phyloP scores from a whole-genome alignment of 2,797 vertebrate genomes.

The Ceryle rudis region DNA sequence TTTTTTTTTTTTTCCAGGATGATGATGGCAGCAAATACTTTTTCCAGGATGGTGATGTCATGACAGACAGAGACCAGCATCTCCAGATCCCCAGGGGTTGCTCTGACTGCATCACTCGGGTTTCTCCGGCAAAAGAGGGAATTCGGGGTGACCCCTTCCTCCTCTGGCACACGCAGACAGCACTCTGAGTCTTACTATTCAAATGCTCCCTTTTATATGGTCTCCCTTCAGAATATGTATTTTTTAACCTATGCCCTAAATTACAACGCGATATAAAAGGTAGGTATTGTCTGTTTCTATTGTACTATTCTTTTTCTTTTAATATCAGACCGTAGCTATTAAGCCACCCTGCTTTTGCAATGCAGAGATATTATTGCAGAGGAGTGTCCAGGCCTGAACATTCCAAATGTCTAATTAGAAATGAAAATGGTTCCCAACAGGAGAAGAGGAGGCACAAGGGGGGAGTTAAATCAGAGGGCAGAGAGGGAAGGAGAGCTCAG shows the following conservation, averaged over 20 bases:
- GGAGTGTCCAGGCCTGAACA: not conserved
- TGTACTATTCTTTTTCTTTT: not conserved
- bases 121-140: not conserved
- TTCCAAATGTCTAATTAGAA: not conserved
- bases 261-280: not conserved
- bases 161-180: not conserved
- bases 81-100: not conserved
- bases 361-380: not conserved
- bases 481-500: not conserved
- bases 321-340: not conserved
- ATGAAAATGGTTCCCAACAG: not conserved
- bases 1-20: not conserved
- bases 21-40: too few relatives aligned
- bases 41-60: not conserved
- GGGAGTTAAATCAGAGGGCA: not conserved
- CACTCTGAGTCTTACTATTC: not conserved
- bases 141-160: not conserved
- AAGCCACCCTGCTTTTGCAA: conserved; percentile 25
- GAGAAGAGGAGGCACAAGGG: not conserved
- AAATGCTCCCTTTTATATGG: not conserved
- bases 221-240: not conserved
- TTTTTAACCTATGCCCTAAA: not conserved
- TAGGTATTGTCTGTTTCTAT: not conserved
- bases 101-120: not conserved
- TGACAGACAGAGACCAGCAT: too few relatives aligned